These are phyloP conservation scores for Bubo blakistoni DNA, from an alignment of 2,113 vertebrate genomes.

Conservation along the genomic window DNA sequence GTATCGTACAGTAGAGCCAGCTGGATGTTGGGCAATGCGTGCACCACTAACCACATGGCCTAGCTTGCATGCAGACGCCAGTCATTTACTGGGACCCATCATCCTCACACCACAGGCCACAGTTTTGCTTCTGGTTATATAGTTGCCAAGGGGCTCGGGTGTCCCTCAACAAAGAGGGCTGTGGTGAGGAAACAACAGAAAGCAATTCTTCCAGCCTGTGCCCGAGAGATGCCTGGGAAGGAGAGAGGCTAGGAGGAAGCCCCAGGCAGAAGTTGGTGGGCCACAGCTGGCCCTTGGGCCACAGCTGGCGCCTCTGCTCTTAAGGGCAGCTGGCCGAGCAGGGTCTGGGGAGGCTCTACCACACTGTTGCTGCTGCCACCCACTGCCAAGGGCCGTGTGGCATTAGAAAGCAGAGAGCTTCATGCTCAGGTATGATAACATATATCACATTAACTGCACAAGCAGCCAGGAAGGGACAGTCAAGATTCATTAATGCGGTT, in stretches of 20 bases:
- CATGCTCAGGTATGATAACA: not conserved
- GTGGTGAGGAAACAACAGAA: not conserved
- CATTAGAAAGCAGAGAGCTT: not conserved
- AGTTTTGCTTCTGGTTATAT: not conserved
- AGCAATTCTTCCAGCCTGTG: not conserved
- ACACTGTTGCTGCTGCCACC: rapidly evolving
- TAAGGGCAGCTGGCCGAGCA: not conserved
- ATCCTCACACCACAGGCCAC: not conserved
- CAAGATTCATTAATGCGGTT: not conserved
- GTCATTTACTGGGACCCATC: not conserved
- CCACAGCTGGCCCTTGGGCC: not conserved
- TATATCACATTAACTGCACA: not conserved
- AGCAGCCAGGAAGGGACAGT: not conserved
- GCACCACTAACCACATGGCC: not conserved
- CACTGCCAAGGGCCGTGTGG: not conserved
- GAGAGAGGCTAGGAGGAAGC: not conserved
- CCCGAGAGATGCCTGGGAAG: not conserved
- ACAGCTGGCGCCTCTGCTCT: rapidly evolving
- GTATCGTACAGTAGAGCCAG: not conserved
- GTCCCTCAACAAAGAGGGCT: not conserved
- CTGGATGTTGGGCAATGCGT: not conserved
- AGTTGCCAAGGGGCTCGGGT: not conserved
- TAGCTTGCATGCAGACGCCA: not conserved
- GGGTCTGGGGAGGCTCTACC: not conserved
- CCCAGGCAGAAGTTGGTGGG: not conserved